These are phyloP conservation scores for Tortricodes alternella DNA, from an alignment of 2,888 invertebrate species.

Conservation along the genomic window DNA sequence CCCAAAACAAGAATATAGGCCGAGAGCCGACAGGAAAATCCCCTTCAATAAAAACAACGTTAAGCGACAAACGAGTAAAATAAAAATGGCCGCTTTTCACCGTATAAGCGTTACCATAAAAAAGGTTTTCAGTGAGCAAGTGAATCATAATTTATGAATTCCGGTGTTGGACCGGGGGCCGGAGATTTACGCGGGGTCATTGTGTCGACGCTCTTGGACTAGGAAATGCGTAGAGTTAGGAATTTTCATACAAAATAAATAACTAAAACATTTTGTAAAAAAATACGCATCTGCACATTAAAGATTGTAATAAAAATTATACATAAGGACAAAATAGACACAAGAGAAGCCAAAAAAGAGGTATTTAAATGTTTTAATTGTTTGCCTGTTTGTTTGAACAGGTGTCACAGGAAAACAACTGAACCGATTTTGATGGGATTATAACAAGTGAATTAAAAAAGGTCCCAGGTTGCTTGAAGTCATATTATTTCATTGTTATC, in stretches of 20 bases:
- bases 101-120: slow-evolving; percentile 80
- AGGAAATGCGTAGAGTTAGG: slow-evolving; percentile 46
- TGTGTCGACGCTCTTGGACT: slow-evolving; percentile 68
- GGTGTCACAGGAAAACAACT: too few species aligned
- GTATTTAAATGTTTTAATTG: too few species aligned
- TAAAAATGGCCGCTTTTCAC: slow-evolving; percentile 75
- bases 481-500: too few species aligned
- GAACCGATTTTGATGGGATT: too few species aligned
- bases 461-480: too few species aligned
- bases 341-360: too few species aligned
- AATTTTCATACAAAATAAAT: slow-evolving; percentile 25
- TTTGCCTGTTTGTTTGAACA: too few species aligned
- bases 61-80: slow-evolving; percentile 71
- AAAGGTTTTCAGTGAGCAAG: slow-evolving; percentile 82
- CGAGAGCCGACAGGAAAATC: slow-evolving; percentile 31
- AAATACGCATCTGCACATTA: too few species aligned
- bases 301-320: too few species aligned
- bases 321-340: too few species aligned
- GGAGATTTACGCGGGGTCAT: slow-evolving; percentile 81
- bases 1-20: slow-evolving; percentile 33
- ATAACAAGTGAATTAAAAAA: too few species aligned
- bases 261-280: not conserved
- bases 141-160: slow-evolving; percentile 83
- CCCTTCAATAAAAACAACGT: slow-evolving; percentile 51
- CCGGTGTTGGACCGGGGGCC: slow-evolving; percentile 67